These are phyloP conservation scores for Cossypha caffra DNA, from an alignment of 2,797 vertebrate species.

Conservation along the genomic window DNA sequence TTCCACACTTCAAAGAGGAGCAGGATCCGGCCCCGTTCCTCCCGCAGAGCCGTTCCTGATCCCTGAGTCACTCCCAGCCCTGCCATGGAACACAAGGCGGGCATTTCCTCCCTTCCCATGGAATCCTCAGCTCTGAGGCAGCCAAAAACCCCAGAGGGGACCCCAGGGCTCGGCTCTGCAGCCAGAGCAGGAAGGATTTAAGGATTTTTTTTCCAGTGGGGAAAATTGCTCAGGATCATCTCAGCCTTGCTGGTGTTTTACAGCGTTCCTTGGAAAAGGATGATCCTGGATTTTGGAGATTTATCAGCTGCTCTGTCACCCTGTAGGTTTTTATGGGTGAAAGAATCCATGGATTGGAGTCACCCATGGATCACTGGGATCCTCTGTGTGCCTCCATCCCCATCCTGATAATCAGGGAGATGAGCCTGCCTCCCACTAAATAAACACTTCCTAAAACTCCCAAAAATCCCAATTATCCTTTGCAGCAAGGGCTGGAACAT, in stretches of 20 bases:
- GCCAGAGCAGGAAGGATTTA: rapidly evolving
- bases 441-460: not conserved
- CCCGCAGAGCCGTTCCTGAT: not conserved
- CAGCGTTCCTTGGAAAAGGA: not conserved
- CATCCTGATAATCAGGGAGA: rapidly evolving
- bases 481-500: rapidly evolving
- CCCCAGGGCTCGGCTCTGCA: not conserved
- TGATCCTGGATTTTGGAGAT: not conserved
- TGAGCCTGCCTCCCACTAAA: not conserved
- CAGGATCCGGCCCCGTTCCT: not conserved
- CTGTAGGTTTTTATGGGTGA: not conserved
- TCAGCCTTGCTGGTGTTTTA: not conserved
- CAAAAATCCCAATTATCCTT: not conserved
- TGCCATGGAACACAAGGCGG: not conserved
- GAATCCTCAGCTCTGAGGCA: not conserved
- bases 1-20: not conserved
- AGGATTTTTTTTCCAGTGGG: not conserved
- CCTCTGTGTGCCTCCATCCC: rapidly evolving
- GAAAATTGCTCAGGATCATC: not conserved
- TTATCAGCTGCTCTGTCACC: not conserved
- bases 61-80: slow-evolving; percentile 21
- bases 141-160: not conserved
- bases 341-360: rapidly evolving
- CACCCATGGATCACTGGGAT: rapidly evolving
- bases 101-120: not conserved